Base-by-base conservation (phyloP, 2,113 vertebrate genomes). In the Oryzias melastigma region DNA sequence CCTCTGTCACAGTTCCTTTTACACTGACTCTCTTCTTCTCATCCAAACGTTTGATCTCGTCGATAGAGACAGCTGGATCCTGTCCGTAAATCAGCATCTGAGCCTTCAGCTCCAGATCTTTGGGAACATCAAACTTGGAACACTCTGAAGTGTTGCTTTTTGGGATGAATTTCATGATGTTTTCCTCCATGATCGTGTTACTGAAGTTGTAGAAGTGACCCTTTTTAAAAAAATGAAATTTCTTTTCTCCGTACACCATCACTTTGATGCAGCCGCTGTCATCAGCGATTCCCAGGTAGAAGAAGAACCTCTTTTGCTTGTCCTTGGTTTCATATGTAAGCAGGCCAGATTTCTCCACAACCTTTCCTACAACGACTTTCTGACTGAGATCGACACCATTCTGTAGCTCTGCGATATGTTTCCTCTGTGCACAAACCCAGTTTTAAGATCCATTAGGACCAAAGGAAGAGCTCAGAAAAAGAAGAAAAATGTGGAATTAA, bases 171-270 rank as follows among this genome's bases (percentile, higher is more conserved):
- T 57, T 68, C 1, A 68, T 15, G 1, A 1, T 0, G 0, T 3
- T 6, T 5, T 2, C 0, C 10, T 35, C 35, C 35, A 35, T 8
- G 12, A 14, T 6, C 0, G 64, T 0, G 0, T 16, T 0, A 29
- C 2, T 41, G 62, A 70, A 55, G 2, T 14, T 0, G 48, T 27
- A 78, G 58, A 0, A 62, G 0, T 0, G 4, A 0, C 1, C 17
- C 27, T 58, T 14, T 7, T 22, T 0, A 5, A 65, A 16, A 1
- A 1, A 0, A 3, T 12, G 0, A 14, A 41, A 29, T 8, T 0
- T 19, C 1, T 51, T 12, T 18, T 13, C 19, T 14, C 71, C 62
- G 5, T 70, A 78, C 0, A 66, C 76, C 41, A 40, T 56, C 20
- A 70, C 1, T 51, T 44, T 70, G 4, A 70, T 15, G 53, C 14